These are phyloP conservation scores for Cacoxenus indagator DNA, from an alignment of 2,888 invertebrate species.

Conservation along the genomic window DNA sequence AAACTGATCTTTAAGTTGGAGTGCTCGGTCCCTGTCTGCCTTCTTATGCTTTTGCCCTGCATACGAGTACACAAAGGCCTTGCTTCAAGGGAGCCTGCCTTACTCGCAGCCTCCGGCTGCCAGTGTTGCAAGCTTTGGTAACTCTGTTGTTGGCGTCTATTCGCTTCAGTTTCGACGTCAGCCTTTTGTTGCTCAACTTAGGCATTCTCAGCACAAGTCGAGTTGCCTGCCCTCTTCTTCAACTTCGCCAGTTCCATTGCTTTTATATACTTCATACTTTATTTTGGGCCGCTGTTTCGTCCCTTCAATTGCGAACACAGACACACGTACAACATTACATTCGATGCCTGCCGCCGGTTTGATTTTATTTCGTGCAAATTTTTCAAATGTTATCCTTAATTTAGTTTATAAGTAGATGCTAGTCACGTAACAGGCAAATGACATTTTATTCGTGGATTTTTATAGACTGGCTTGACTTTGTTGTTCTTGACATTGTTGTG, in stretches of 20 bases:
- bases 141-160: not conserved
- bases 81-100: slow-evolving; percentile 16
- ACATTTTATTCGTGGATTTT: slow-evolving; percentile 65
- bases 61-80: slow-evolving; percentile 20
- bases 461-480: slow-evolving; percentile 43
- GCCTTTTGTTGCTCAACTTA: slow-evolving; percentile 39
- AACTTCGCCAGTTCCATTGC: not conserved
- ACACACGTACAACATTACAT: not conserved
- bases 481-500: slow-evolving; percentile 23
- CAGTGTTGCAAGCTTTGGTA: not conserved
- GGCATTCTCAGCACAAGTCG: slow-evolving; percentile 56
- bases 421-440: slow-evolving; percentile 66
- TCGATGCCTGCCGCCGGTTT: slow-evolving; percentile 33
- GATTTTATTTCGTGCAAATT: slow-evolving; percentile 63
- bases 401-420: slow-evolving; percentile 63
- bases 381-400: slow-evolving; percentile 63
- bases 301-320: not conserved
- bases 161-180: not conserved
- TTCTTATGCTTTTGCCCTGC: slow-evolving; percentile 16
- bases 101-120: not conserved
- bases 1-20: too few relatives aligned
- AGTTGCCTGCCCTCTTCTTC: slow-evolving; percentile 49
- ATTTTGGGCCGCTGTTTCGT: not conserved
- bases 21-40: not conserved
- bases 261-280: not conserved